Conservation (phyloP, 2,888 invertebrate species). For the Lomographa bimaculata region DNA sequence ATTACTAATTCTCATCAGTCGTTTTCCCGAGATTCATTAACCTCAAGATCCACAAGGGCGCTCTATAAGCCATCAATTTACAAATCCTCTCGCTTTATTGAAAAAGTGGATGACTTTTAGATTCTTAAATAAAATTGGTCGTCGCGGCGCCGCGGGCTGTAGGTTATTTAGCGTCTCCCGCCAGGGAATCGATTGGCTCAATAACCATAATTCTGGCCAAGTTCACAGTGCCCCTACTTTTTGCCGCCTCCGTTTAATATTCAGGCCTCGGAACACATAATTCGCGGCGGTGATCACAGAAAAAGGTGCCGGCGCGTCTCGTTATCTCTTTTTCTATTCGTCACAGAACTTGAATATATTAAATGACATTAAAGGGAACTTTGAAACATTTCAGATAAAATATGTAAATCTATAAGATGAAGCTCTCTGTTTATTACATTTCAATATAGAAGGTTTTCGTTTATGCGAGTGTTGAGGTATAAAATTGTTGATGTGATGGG, state of each 20-base stretch:
- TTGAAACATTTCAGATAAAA: conserved; percentile 44
- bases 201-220: conserved; percentile 66
- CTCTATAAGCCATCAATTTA: conserved; percentile 43
- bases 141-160: conserved; percentile 32
- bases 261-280: conserved; percentile 68
- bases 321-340: conserved; percentile 69
- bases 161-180: conserved; percentile 46
- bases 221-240: conserved; percentile 57
- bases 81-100: conserved; percentile 47
- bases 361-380: conserved; percentile 56
- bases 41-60: conserved; percentile 25
- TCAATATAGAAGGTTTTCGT: conserved; percentile 33
- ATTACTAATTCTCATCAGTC: conserved; percentile 24
- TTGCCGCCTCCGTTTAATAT: conserved; percentile 64
- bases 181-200: conserved; percentile 57
- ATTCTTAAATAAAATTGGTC: conserved; percentile 50
- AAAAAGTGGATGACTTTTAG: conserved; percentile 48
- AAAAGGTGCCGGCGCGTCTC: conserved; percentile 56
- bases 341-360: conserved; percentile 57
- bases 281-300: conserved; percentile 68
- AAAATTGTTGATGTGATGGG: conserved; percentile 22
- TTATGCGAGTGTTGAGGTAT: conserved; percentile 25
- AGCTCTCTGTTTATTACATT: conserved; percentile 42
- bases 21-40: conserved; percentile 28
- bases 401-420: conserved; percentile 42